Percentiles rank a stretch among this genome's conserved stretches.
phyloP scores from a whole-genome alignment of 2,888 invertebrate species.

The Xestia ashworthii region DNA sequence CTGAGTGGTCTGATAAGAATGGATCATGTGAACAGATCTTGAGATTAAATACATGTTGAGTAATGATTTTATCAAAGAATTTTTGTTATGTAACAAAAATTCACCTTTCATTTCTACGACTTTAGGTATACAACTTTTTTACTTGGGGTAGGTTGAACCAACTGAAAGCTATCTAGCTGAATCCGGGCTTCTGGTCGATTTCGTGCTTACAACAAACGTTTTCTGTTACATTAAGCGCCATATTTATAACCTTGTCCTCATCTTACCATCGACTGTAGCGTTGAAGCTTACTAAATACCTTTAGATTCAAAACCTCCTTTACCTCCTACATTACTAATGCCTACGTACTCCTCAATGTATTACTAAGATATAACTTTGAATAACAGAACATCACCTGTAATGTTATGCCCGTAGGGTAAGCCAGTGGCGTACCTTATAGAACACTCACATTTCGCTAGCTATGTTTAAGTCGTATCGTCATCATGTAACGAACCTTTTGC shows the following conservation, averaged over 20 bases:
- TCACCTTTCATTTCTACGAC: background rate
- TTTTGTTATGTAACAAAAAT: conserved; percentile 11
- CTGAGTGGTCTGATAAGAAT: conserved; percentile 66
- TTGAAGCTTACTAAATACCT: too few relatives aligned
- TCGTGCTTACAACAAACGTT: background rate
- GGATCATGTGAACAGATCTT: conserved; percentile 30
- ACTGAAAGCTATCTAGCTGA: background rate
- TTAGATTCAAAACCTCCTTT: background rate
- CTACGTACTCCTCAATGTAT: too few relatives aligned
- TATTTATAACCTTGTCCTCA: too few relatives aligned
- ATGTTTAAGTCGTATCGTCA: too few relatives aligned
- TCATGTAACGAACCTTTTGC: too few relatives aligned
- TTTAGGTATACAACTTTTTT: background rate
- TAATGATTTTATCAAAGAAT: background rate
- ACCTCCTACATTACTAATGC: background rate
- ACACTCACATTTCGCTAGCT: too few relatives aligned
- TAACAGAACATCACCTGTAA: too few relatives aligned
- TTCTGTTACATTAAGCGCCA: too few relatives aligned
- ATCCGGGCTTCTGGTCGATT: background rate
- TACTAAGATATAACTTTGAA: too few relatives aligned
- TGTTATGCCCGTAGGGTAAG: too few relatives aligned
- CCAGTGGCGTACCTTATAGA: too few relatives aligned
- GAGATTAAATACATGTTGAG: conserved; percentile 39
- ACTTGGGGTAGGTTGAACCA: background rate
- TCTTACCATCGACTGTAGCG: too few relatives aligned